A percentile compares a stretch with the other conserved stretches of the same genome.
Evolutionary conservation across 2,797 vertebrate genomes (phyloP).

Genomic region (Phyllotis vaccarum): DNA sequence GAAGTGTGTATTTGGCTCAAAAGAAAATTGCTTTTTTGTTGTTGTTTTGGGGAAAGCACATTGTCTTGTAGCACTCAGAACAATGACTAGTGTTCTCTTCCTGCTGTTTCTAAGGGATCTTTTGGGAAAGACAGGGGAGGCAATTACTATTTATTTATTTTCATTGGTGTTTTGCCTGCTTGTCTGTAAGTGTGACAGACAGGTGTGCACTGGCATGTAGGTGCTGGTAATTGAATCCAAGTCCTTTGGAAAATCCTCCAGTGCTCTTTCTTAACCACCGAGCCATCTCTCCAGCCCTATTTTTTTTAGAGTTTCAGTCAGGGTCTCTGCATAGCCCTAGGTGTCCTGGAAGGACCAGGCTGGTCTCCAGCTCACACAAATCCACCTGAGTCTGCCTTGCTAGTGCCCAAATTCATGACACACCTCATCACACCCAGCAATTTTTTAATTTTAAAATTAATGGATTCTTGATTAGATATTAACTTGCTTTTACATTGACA

Average conservation of each 20-base stretch:
- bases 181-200: background rate
- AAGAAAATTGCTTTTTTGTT: constrained; percentile 43
- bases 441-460: constrained; percentile 39
- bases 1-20: background rate
- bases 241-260: background rate
- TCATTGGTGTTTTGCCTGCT: background rate
- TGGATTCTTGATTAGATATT: constrained; percentile 20
- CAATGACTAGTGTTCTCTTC: background rate
- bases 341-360: background rate
- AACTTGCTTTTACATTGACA: constrained; percentile 4
- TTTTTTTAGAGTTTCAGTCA: background rate
- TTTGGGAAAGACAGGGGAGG: background rate
- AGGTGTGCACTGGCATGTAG: background rate
- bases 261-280: background rate
- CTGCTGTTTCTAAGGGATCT: background rate
- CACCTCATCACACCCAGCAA: background rate
- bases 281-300: background rate
- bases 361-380: background rate
- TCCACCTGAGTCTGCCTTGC: background rate
- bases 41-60: background rate
- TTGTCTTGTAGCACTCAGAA: constrained; percentile 52
- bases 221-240: background rate
- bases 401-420: background rate
- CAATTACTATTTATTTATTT: background rate
- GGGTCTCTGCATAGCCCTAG: background rate